Conservation (phyloP, 2,888 invertebrate species). For the Aricia artaxerxes region DNA sequence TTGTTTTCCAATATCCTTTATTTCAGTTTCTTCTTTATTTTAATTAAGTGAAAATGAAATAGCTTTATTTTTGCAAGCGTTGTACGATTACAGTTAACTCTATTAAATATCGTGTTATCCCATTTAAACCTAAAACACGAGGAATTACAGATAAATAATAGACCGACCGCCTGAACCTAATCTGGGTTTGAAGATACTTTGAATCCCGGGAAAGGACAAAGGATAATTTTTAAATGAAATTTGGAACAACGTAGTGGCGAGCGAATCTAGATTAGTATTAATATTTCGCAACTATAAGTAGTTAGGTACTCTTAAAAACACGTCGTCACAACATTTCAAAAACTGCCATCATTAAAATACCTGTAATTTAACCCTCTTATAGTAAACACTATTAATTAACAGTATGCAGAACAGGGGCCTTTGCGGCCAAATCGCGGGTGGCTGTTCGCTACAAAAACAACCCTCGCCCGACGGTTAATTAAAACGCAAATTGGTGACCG, state of each 20-base stretch:
- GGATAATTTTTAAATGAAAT: too few species aligned
- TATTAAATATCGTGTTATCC: too few species aligned
- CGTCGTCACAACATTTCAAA: neutral
- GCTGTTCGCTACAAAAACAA: slow-evolving; percentile 74
- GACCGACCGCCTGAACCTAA: too few species aligned
- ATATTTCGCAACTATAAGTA: too few species aligned
- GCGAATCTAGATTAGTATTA: too few species aligned
- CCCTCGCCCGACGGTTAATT: slow-evolving; percentile 68
- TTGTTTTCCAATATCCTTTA: neutral
- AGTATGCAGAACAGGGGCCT: slow-evolving; percentile 34
- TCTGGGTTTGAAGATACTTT: too few species aligned
- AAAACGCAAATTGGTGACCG: slow-evolving; percentile 75
- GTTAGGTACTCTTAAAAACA: neutral
- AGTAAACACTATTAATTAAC: slow-evolving; percentile 18
- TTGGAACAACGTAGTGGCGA: too few species aligned
- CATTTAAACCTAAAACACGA: too few species aligned
- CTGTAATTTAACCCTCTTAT: slow-evolving; percentile 8
- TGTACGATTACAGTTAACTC: too few species aligned
- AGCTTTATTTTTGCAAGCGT: too few species aligned
- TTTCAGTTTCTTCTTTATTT: neutral
- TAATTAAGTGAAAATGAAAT: neutral
- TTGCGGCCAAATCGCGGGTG: slow-evolving; percentile 48
- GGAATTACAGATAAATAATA: too few species aligned
- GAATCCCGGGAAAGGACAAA: too few species aligned
- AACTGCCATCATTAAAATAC: neutral